A percentile compares a stretch with the other conserved stretches of the same genome.
Evolutionary conservation across 2,797 vertebrate species (phyloP).

Genomic region (Ispidina picta): DNA sequence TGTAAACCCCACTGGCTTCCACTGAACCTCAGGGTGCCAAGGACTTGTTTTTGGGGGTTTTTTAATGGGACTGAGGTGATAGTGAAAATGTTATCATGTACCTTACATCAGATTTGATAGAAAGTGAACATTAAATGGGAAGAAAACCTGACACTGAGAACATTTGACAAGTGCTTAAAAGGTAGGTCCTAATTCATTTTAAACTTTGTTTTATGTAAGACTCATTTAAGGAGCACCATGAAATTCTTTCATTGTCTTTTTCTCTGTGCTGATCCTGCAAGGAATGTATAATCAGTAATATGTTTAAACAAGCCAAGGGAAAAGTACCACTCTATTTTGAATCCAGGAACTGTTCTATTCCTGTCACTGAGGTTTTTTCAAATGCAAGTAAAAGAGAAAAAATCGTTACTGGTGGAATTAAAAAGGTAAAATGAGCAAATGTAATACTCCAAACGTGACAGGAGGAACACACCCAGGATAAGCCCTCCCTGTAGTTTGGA

Average conservation of each 20-base stretch:
- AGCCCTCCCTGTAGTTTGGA: not conserved
- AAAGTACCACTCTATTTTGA: not conserved
- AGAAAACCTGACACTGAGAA: slow-evolving; percentile 20
- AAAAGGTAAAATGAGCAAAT: not conserved
- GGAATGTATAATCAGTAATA: not conserved
- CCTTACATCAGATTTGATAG: not conserved
- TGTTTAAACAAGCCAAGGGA: slow-evolving; percentile 18
- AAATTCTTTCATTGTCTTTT: slow-evolving; percentile 37
- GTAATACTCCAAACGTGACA: not conserved
- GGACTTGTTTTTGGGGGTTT: not conserved
- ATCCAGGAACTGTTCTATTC: not conserved
- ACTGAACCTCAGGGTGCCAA: not conserved
- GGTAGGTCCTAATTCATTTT: slow-evolving; percentile 4
- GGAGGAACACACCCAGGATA: not conserved
- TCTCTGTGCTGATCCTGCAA: slow-evolving; percentile 16
- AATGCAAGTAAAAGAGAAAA: not conserved
- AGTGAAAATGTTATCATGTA: slow-evolving; percentile 11
- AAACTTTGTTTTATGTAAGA: slow-evolving; percentile 19
- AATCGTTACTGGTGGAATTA: not conserved
- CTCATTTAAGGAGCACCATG: not conserved
- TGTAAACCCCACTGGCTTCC: not conserved
- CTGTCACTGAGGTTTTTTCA: not conserved
- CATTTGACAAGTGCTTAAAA: slow-evolving; percentile 10
- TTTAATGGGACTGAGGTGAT: not conserved
- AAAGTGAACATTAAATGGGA: not conserved